Evolutionary conservation across 2,113 vertebrate species (phyloP).

Genomic region (Anhinga rufa): DNA sequence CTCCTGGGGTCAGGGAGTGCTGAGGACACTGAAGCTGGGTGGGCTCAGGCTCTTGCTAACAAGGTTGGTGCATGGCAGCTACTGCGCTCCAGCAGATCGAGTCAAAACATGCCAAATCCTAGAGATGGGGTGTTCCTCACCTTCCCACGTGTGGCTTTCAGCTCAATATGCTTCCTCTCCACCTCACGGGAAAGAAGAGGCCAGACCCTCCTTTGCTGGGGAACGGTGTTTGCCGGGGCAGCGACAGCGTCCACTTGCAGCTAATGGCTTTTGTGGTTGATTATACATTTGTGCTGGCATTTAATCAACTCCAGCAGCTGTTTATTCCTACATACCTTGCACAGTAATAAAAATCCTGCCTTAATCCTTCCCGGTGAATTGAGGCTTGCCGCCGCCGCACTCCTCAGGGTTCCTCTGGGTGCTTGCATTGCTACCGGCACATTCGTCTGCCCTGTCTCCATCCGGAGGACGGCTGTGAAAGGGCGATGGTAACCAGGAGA

Average conservation of each 20-base stretch:
- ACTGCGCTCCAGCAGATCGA: background rate
- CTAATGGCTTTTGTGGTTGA: background rate
- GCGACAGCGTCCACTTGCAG: background rate
- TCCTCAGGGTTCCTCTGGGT: background rate
- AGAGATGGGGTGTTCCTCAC: background rate
- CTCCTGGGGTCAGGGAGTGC: background rate
- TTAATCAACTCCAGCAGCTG: background rate
- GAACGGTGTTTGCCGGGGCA: background rate
- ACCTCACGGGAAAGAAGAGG: background rate
- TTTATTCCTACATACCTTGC: background rate
- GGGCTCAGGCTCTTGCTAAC: background rate
- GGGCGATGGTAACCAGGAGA: background rate
- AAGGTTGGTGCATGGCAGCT: background rate
- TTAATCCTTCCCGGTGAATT: background rate
- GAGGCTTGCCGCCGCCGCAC: fast-evolving
- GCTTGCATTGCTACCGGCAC: background rate
- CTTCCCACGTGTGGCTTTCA: background rate
- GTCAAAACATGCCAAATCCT: background rate
- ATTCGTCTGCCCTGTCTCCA: background rate
- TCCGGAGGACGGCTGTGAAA: fast-evolving
- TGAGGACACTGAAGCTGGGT: background rate
- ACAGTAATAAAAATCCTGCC: background rate
- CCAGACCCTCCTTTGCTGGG: background rate
- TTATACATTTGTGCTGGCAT: background rate
- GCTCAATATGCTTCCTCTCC: background rate